Percentiles rank a stretch among this genome's conserved stretches.
Evolutionary conservation across 1,140 invertebrate species (phyloP).

Genomic region (Trichoplusia ni): DNA sequence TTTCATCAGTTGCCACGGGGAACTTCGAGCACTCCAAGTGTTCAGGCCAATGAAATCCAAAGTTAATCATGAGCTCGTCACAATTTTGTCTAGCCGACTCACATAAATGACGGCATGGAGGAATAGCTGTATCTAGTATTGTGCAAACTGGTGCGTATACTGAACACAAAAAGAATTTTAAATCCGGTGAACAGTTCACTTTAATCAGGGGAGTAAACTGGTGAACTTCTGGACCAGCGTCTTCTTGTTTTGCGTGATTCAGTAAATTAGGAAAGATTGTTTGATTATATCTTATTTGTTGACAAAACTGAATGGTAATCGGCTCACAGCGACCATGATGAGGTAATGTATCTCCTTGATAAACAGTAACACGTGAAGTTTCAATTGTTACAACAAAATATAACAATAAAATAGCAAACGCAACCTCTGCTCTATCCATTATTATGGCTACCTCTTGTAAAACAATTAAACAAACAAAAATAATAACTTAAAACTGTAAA

Average conservation of each 20-base stretch:
- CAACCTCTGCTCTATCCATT: constrained; percentile 59
- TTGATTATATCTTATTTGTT: constrained; percentile 95
- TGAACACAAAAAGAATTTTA: constrained; percentile 98
- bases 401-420: constrained; percentile 57
- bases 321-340: constrained; percentile 94
- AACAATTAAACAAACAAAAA: constrained; percentile 14
- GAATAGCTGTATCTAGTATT: constrained; percentile 93
- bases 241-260: constrained; percentile 96
- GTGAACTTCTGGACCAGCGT: constrained; percentile 96
- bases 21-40: constrained; percentile 95
- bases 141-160: constrained; percentile 98
- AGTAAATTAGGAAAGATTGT: constrained; percentile 98
- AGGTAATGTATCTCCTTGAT: constrained; percentile 83
- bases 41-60: constrained; percentile 97
- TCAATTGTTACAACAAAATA: constrained; percentile 60
- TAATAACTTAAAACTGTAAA: constrained; percentile 3
- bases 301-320: constrained; percentile 95
- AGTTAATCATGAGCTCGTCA: constrained; percentile 95
- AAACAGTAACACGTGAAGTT: constrained; percentile 71
- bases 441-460: constrained; percentile 32
- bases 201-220: constrained; percentile 98
- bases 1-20: constrained; percentile 86
- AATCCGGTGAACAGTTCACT: constrained; percentile 95
- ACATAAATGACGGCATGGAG: constrained; percentile 95
- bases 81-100: constrained; percentile 94